A percentile compares a stretch with the other conserved stretches of the same genome.
Conservation (phyloP, 2,888 invertebrate species). For the Anarsia innoxiella region DNA sequence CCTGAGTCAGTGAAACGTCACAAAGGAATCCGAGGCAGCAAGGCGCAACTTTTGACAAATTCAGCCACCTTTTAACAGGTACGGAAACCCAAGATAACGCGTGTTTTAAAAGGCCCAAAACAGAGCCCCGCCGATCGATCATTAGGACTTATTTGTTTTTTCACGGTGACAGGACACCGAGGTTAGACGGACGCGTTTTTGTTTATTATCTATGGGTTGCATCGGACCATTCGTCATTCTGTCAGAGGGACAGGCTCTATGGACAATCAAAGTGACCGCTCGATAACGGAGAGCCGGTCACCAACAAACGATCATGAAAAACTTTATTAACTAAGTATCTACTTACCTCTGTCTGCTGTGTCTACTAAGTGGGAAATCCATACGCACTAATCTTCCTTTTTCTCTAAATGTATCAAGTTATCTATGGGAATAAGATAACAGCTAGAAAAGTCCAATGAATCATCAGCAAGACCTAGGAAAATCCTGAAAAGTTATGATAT, state of each 20-base stretch:
- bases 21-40: constrained; percentile 26
- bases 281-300: constrained; percentile 60
- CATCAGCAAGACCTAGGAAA: too few relatives aligned
- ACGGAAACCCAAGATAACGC: constrained; percentile 52
- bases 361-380: too few relatives aligned
- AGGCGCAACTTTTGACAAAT: constrained; percentile 34
- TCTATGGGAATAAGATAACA: too few relatives aligned
- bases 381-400: too few relatives aligned
- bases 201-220: constrained; percentile 51
- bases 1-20: constrained; percentile 13
- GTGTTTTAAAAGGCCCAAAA: constrained; percentile 62
- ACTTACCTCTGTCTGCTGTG: too few relatives aligned
- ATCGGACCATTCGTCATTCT: constrained; percentile 72
- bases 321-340: too few relatives aligned
- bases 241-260: constrained; percentile 61
- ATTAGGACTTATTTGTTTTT: constrained; percentile 72
- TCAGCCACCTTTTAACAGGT: constrained; percentile 46
- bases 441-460: too few relatives aligned
- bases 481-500: too few relatives aligned
- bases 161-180: constrained; percentile 64
- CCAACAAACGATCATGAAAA: too few relatives aligned
- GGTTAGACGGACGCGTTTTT: constrained; percentile 41
- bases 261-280: constrained; percentile 69
- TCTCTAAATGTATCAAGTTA: too few relatives aligned
- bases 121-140: constrained; percentile 65